Conservation (phyloP, 2,113 vertebrate species). For the Machaerirhynchus nigripectus region DNA sequence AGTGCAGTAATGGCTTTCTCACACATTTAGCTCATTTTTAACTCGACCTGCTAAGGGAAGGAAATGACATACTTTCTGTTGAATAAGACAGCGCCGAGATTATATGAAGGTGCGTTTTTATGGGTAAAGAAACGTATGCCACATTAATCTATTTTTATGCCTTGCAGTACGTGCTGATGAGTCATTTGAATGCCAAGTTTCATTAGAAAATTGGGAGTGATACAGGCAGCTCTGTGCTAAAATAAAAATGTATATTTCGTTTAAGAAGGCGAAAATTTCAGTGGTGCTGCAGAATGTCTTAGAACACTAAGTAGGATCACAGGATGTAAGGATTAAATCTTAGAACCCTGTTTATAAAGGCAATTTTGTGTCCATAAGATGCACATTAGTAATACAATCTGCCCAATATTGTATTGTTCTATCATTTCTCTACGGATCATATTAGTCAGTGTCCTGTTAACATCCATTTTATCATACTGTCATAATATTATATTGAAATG, state of each 20-base stretch:
- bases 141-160: slow-evolving; percentile 61
- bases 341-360: not conserved
- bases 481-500: slow-evolving; percentile 68
- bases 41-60: slow-evolving; percentile 48
- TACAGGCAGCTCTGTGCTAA: not conserved
- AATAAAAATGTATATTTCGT: slow-evolving; percentile 15
- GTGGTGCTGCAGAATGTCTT: not conserved
- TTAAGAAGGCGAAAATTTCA: not conserved
- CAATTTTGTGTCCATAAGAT: slow-evolving; percentile 30
- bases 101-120: slow-evolving; percentile 29
- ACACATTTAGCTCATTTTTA: slow-evolving; percentile 65
- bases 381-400: slow-evolving; percentile 8
- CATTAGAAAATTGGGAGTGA: slow-evolving; percentile 58
- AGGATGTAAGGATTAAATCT: not conserved
- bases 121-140: slow-evolving; percentile 46
- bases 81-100: slow-evolving; percentile 34
- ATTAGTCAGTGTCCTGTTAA: slow-evolving; percentile 66
- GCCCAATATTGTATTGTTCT: not conserved
- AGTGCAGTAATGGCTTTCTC: slow-evolving; percentile 55
- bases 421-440: not conserved
- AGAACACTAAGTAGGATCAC: not conserved
- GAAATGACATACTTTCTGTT: slow-evolving; percentile 42
- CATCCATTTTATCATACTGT: slow-evolving; percentile 59
- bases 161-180: slow-evolving; percentile 40
- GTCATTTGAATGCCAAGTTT: slow-evolving; percentile 60